phyloP scores from a whole-genome alignment of 2,797 vertebrate genomes.

The Columba guinea region DNA sequence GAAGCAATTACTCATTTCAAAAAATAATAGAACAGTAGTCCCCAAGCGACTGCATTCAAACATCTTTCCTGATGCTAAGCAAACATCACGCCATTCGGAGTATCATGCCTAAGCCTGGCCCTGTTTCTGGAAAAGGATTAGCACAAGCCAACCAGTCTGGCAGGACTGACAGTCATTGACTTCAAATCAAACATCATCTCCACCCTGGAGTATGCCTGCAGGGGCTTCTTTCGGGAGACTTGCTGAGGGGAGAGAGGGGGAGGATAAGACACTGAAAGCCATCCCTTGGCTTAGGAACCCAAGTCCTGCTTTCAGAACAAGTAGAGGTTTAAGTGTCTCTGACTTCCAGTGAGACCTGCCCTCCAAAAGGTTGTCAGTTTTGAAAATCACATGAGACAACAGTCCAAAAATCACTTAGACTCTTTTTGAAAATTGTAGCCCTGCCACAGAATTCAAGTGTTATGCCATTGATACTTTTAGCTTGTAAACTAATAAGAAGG shows the following conservation, averaged over 20 bases:
- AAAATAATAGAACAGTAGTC: background rate
- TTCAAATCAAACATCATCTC: conserved; percentile 17
- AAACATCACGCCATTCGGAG: background rate
- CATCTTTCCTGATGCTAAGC: background rate
- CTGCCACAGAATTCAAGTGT: background rate
- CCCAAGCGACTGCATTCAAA: background rate
- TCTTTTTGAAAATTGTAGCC: background rate
- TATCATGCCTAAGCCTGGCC: conserved; percentile 8
- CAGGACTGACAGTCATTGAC: conserved; percentile 16
- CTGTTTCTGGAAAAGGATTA: background rate
- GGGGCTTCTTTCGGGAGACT: background rate
- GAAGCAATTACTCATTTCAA: background rate
- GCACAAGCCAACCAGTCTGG: conserved; percentile 13
- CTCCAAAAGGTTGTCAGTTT: background rate
- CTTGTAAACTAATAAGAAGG: background rate
- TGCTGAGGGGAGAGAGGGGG: background rate
- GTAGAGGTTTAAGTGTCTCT: background rate
- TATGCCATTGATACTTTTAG: background rate
- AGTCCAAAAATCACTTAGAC: background rate
- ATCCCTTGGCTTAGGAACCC: background rate
- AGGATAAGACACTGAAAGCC: background rate
- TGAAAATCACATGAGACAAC: background rate
- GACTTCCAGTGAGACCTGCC: background rate
- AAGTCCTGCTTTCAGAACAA: background rate
- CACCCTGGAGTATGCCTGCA: background rate